A percentile compares a stretch with the other conserved stretches of the same genome.
Conservation (phyloP, 2,888 invertebrate species). For the Harpagoxenus sublaevis region DNA sequence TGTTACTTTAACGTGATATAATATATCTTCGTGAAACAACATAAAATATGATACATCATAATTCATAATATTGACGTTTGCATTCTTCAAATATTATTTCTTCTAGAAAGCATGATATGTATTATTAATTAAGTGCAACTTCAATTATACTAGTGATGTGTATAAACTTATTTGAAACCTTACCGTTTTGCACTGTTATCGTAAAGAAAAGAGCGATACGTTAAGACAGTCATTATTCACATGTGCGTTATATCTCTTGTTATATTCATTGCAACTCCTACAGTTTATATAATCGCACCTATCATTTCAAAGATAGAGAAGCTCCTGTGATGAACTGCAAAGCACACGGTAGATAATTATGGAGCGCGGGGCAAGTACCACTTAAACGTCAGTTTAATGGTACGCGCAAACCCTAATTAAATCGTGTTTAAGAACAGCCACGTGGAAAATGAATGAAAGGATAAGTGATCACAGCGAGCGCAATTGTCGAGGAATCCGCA, state of each 20-base stretch:
- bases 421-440: slow-evolving; percentile 68
- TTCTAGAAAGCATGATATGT: neutral
- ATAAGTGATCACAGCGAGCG: slow-evolving; percentile 65
- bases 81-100: neutral
- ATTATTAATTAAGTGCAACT: neutral
- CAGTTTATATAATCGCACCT: slow-evolving; percentile 36
- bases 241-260: neutral
- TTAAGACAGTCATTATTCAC: neutral
- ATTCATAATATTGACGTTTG: neutral
- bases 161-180: slow-evolving; percentile 8
- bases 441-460: slow-evolving; percentile 72
- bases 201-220: neutral
- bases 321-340: slow-evolving; percentile 58
- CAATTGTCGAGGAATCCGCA: slow-evolving; percentile 56
- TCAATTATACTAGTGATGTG: neutral
- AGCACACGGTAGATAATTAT: slow-evolving; percentile 59
- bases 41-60: neutral
- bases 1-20: neutral
- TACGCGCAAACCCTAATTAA: slow-evolving; percentile 67
- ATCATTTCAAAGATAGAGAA: slow-evolving; percentile 7
- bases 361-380: slow-evolving; percentile 44
- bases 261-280: neutral
- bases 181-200: neutral
- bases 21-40: neutral
- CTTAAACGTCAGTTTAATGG: slow-evolving; percentile 61